Conservation (phyloP, 2,888 invertebrate genomes). For the Eremobia ochroleuca region DNA sequence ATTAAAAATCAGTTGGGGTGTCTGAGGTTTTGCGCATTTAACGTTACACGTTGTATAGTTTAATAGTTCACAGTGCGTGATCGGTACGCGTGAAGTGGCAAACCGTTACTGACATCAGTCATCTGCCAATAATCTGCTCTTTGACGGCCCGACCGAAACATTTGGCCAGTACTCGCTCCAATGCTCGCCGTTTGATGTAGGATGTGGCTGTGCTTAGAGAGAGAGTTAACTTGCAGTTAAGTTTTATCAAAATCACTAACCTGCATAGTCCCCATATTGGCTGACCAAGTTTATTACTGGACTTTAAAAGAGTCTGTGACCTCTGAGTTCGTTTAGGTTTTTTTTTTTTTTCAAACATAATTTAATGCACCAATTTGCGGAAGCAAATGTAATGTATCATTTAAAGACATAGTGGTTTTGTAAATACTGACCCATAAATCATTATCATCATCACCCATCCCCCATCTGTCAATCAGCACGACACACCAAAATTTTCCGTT, state of each 20-base stretch:
- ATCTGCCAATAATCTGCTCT: slow-evolving; percentile 41
- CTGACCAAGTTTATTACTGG: not conserved
- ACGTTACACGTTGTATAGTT: too few species aligned
- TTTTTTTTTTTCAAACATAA: not conserved
- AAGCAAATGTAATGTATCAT: not conserved
- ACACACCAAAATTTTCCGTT: too few species aligned
- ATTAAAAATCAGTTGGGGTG: too few species aligned
- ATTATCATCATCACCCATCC: too few species aligned
- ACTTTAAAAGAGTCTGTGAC: not conserved
- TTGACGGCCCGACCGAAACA: slow-evolving; percentile 42
- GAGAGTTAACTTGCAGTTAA: not conserved
- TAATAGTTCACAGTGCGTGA: slow-evolving; percentile 30
- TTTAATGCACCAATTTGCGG: not conserved
- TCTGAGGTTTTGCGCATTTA: too few species aligned
- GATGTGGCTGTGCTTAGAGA: not conserved
- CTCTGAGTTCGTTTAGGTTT: not conserved
- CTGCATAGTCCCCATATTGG: not conserved
- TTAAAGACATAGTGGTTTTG: not conserved
- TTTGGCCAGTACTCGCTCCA: slow-evolving; percentile 28
- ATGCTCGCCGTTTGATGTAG: slow-evolving; percentile 23
- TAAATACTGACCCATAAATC: too few species aligned
- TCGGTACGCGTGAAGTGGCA: slow-evolving; percentile 31
- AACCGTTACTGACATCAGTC: slow-evolving; percentile 35
- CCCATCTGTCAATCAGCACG: too few species aligned
- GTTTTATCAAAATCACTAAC: not conserved